Base-by-base conservation (phyloP, 2,797 vertebrate genomes). In the Mormyrus proboscirostris region DNA sequence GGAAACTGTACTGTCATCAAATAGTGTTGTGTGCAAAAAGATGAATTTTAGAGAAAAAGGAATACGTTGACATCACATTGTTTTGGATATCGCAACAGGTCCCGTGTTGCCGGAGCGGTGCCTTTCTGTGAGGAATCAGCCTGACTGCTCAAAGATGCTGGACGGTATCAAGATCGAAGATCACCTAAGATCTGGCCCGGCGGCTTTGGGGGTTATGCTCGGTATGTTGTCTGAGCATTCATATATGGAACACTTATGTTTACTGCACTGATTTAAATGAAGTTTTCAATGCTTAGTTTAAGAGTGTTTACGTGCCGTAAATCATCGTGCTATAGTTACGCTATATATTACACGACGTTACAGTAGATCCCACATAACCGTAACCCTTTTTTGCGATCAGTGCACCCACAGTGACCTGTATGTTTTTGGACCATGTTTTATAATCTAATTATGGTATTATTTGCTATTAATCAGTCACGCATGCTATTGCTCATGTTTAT, bases 161-260 rank as follows among this genome's bases (percentile, higher is more conserved):
- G 96, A 96, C 94, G 96, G 96, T 90, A 97, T 97, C 93, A 97
- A 97, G 93, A 96, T 97, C 94, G 96, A 97, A 93, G 96, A 97
- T 92, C 95, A 95, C 90, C 93, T 96, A 91, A 93, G 96, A 90
- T 95, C 95, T 12, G 96, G 96, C 4, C 93, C 95, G 25, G 94
- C 95, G 87, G 94, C 96, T 19, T 88, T 97, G 85, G 96, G 96
- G 90, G 95, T 94, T 51, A 91, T 96, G 88, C 94, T 96, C 88
- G 97, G 97, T 98, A 94, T 97, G 97, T 95, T 19, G 10, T 29
- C 22, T 85, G 12, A 41, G 10, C 87, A 7, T 25, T 41, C 22
- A 33, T 4, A 10, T 65, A 22, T 25, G 3, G 50, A 51, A 4
- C 84, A 38, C 73, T 22, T 76, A 38, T 59, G 19, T 51, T 88